These are phyloP conservation scores for Drosophila cardini DNA, from an alignment of 1,140 invertebrate genomes.

Conservation along the genomic window DNA sequence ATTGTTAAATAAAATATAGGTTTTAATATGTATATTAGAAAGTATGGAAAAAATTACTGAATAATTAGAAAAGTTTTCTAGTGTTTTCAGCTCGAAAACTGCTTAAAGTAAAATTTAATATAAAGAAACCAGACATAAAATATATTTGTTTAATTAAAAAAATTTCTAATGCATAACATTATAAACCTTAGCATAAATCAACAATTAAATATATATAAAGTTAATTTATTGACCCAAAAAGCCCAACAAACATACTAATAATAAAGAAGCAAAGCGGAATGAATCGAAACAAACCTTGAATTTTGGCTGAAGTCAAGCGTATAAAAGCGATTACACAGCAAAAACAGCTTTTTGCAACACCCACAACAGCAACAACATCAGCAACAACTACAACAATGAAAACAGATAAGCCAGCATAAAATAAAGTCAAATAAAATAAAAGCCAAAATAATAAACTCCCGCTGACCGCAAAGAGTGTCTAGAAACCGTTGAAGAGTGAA, in stretches of 20 bases:
- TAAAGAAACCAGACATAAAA: no score
- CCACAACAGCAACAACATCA: constrained; percentile 23
- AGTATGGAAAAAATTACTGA: no score
- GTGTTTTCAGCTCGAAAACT: no score
- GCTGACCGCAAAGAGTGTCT: constrained; percentile 69
- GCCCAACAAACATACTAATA: constrained; percentile 1
- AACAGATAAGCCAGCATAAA: constrained; percentile 66
- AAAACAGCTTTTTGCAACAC: constrained; percentile 59
- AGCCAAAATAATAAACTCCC: constrained; percentile 78
- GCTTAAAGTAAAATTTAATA: no score
- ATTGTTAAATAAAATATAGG: no score
- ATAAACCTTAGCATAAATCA: background rate
- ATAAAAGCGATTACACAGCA: constrained; percentile 72
- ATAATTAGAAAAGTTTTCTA: no score
- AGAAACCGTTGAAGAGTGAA: constrained; percentile 46
- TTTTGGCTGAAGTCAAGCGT: constrained; percentile 75
- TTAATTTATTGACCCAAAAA: constrained; percentile 54
- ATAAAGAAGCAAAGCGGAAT: background rate
- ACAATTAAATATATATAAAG: constrained; percentile 33
- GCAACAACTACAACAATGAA: constrained; percentile 18
- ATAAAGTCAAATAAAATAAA: constrained; percentile 48
- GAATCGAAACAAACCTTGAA: constrained; percentile 46
- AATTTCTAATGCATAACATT: background rate
- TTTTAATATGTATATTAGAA: no score
- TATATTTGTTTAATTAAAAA: background rate